Base-by-base conservation (phyloP, 1,140 invertebrate genomes). In the Ips nitidus region DNA sequence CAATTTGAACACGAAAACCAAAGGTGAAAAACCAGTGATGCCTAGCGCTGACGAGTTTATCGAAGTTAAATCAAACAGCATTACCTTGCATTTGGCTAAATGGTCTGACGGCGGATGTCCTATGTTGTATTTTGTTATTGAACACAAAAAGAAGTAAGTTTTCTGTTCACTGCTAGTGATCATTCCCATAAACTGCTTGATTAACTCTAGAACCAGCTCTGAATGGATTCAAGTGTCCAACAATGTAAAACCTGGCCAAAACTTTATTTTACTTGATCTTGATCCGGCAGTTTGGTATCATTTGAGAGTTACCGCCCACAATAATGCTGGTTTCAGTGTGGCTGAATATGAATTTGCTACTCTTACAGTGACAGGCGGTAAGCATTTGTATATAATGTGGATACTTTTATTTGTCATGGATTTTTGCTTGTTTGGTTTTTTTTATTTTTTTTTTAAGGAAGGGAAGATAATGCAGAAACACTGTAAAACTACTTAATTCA, bases 51-150 rank as follows among this genome's bases (percentile, higher is more conserved):
- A 89, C n/a, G 88, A 91, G 77, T 94, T 97, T 80, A 93, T 97
- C 79, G 93, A 94, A 80, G 91, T 94, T 1, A 96, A 94, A 3
- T 92, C 92, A 2, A 95, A 94, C 66, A 95, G 91, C 71, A 93
- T 98, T 7, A 93, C 92, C 4, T 83, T 98, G 56, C 94, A 96
- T 77, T 85, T 98, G 53, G 92, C 90, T 75, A 90, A 94, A 62
- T 98, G 96, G 96, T 90, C 92, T 61, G 94, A 96, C 80, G 94
- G 94, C 67, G 95, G 95, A 41, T 98, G 97, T 81, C 93, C 94
- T 1, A 97, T 98, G 90, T 87, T 93, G 53, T 94, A 95, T 78
- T 98, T 97, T 81, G 94, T 97, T 61, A 92, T 98, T 41, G 94
- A 97, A 82, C 94, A 97, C 81, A 96, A 96, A 82, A 93, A 94